Evolutionary conservation across 2,113 vertebrate species (phyloP), one percentile per base, ranked within the genome.

Genomic region (Litocranius walleri): DNA sequence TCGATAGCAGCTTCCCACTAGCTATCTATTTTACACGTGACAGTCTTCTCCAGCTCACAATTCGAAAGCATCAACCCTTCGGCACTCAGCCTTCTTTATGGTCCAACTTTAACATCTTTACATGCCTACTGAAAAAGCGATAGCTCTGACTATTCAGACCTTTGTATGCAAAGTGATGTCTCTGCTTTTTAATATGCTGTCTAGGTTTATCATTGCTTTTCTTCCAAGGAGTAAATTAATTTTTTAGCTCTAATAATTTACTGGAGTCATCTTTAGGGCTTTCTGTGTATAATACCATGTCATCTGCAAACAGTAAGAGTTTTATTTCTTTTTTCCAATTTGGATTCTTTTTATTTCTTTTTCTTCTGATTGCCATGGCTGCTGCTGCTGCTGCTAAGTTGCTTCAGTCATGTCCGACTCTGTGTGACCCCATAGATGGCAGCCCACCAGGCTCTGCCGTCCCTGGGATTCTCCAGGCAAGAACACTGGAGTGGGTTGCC

Each of bases 331-430:
- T 48, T 77, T 77, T 77, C 71, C 40, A 43, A 77, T 77, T 77
- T 77, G 71, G 71, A 43, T 43, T 77, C 71, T 40, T 77, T 77
- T 74, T 25, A 25, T 74, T 74, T 77, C 40, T 27, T 77, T 77
- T 77, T 77, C 40, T 77, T 27, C 40, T 77, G 71, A 77, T 77
- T 43, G 11, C 12, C 1, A 2, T 27, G 36, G 21, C 9, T 10
- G 64, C n/a, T 71, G n/a, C 17, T 64, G 16, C 62, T 36, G 17
- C n/a, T 71, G 33, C 64, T 67, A 67, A 67, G 64, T 36, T 0
- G 0, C 64, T 71, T 71, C n/a, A 10, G 19, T 36, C 0, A 1
- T 71, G 9, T 71, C 2, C 0, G 0, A 71, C 64, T 71, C 64
- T 36, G 16, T 11, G n/a, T 2, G 4, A 67, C 33, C 62, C 62